These are phyloP conservation scores for Passer montanus DNA, from an alignment of 2,113 vertebrate genomes.

Conservation along the genomic window DNA sequence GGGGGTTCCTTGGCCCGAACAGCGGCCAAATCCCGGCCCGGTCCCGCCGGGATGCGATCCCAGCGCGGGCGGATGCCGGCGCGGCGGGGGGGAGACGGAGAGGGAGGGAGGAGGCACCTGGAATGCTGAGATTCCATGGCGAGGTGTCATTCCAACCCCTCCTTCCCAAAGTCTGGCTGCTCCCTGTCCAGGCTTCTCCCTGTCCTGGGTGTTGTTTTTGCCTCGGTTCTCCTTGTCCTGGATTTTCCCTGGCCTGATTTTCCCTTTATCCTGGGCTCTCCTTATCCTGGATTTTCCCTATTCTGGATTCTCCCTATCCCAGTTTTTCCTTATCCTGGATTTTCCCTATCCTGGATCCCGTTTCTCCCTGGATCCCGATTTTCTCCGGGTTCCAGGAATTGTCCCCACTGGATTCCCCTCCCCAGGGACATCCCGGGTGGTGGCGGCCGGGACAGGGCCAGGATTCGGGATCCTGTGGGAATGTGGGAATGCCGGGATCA, in stretches of 20 bases:
- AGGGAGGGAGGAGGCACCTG: neutral
- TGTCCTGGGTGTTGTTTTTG: rapidly evolving
- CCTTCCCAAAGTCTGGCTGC: neutral
- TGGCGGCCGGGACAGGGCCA: neutral
- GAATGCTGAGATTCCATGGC: rapidly evolving
- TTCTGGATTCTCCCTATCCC: no score
- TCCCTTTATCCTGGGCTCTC: rapidly evolving
- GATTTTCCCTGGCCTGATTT: neutral
- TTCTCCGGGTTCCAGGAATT: neutral
- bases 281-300: no score
- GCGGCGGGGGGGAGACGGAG: rapidly evolving
- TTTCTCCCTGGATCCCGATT: neutral
- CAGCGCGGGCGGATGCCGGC: neutral
- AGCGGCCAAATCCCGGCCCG: neutral
- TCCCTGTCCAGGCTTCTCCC: neutral
- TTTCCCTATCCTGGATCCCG: no score
- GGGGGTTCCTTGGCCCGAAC: neutral
- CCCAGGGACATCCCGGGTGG: neutral
- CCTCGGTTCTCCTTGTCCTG: neutral
- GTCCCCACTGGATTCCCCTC: neutral
- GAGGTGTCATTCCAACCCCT: neutral
- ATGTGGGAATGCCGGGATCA: neutral
- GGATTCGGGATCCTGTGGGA: neutral
- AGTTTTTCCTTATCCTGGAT: rapidly evolving
- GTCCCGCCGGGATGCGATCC: neutral